phyloP scores from a whole-genome alignment of 1,140 invertebrate species.

The Hycleus cichorii region DNA sequence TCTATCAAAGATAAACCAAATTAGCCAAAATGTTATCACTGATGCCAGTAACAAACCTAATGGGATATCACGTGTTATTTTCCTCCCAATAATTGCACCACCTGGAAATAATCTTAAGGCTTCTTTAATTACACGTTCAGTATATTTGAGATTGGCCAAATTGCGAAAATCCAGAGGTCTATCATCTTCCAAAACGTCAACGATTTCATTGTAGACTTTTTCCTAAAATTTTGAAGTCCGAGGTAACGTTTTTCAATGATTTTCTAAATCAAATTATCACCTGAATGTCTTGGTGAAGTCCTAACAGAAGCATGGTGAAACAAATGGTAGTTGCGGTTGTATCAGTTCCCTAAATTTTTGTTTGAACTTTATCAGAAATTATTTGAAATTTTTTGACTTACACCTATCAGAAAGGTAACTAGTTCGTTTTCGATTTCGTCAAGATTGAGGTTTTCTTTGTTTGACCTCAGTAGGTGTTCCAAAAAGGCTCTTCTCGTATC shows the following conservation, averaged over 20 bases:
- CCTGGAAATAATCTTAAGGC: constrained; percentile 52
- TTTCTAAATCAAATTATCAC: not conserved
- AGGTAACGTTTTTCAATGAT: not conserved
- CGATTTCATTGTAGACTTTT: constrained; percentile 50
- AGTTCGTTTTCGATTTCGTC: constrained; percentile 21
- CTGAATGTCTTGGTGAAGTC: constrained; percentile 26
- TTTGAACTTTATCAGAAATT: too few species aligned
- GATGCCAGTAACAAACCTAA: too few species aligned
- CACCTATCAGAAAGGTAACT: constrained; percentile 17
- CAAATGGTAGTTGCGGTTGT: constrained; percentile 12
- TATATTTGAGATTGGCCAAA: constrained; percentile 50
- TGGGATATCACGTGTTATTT: constrained; percentile 38
- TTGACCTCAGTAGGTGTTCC: too few species aligned
- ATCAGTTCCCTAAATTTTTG: constrained; percentile 11
- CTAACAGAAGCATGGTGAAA: constrained; percentile 19
- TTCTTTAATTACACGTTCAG: constrained; percentile 57
- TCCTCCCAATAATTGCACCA: constrained; percentile 48
- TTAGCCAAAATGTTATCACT: too few species aligned
- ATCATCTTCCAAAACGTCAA: constrained; percentile 41
- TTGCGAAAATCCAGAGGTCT: constrained; percentile 43
- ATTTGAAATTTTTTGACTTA: not conserved
- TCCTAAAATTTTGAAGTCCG: not conserved
- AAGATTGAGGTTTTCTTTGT: not conserved
- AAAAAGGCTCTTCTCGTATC: too few species aligned
- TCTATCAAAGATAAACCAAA: not conserved